Evolutionary conservation across 2,113 vertebrate genomes (phyloP).

Genomic region (Psettodes erumei): DNA sequence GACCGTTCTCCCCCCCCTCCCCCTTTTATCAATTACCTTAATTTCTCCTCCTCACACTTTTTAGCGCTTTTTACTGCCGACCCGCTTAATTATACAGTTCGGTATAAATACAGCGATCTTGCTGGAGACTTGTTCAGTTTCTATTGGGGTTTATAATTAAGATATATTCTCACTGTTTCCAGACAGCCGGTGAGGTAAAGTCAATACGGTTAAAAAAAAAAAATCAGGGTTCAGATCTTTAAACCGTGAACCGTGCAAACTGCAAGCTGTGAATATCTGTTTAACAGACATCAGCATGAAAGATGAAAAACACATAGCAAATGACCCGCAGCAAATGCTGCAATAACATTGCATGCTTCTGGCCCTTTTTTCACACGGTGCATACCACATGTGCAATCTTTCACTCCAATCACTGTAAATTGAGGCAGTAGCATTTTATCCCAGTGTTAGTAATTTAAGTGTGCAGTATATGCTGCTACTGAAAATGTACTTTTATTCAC

Average conservation of each 20-base stretch:
- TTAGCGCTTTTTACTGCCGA: background rate
- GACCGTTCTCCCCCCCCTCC: conserved; percentile 5
- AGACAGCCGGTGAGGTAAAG: background rate
- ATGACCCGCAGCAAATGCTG: conserved; percentile 15
- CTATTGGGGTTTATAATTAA: background rate
- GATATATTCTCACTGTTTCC: background rate
- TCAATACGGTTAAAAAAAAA: background rate
- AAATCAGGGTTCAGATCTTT: too few species aligned
- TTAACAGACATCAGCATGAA: conserved; percentile 17
- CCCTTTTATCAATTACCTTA: background rate
- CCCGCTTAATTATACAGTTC: background rate
- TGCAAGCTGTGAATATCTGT: too few species aligned
- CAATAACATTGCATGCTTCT: conserved; percentile 11
- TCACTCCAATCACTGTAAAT: background rate
- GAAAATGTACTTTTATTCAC: too few species aligned
- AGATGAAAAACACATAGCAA: conserved; percentile 5
- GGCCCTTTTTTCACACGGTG: background rate
- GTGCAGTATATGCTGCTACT: too few species aligned
- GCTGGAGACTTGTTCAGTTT: background rate
- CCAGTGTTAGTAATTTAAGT: background rate
- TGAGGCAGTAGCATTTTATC: background rate
- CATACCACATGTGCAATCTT: background rate
- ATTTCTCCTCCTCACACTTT: conserved; percentile 1
- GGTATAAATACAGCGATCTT: background rate
- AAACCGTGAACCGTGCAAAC: too few species aligned